These are phyloP conservation scores for Chionodraco myersi DNA, from an alignment of 2,113 vertebrate genomes.

Conservation along the genomic window DNA sequence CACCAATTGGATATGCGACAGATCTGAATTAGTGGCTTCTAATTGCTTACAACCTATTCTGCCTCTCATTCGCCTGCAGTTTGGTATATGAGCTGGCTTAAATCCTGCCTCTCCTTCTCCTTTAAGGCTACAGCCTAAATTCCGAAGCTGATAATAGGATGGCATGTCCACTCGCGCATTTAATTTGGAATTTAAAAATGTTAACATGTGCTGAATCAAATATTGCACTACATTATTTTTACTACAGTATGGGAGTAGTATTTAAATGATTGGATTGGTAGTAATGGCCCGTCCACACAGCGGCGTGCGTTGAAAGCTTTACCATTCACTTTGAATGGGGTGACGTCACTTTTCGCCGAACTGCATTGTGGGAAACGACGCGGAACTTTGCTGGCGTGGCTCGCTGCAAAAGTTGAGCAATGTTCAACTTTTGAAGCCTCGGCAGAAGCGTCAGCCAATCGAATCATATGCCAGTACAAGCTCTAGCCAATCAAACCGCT, in stretches of 20 bases:
- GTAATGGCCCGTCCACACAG: not conserved
- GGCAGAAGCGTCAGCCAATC: too few relatives aligned
- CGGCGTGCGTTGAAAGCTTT: too few relatives aligned
- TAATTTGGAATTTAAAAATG: not conserved
- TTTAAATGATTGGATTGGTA: slow-evolving; percentile 29
- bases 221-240: not conserved
- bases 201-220: slow-evolving; percentile 14
- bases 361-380: too few relatives aligned
- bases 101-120: not conserved
- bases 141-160: not conserved
- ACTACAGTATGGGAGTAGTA: not conserved
- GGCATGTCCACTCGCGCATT: not conserved
- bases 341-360: too few relatives aligned
- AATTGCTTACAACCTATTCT: not conserved
- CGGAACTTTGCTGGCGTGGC: too few relatives aligned
- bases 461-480: too few relatives aligned
- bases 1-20: slow-evolving; percentile 1
- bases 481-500: too few relatives aligned
- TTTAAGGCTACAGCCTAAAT: not conserved
- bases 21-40: not conserved
- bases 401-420: too few relatives aligned
- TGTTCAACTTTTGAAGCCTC: too few relatives aligned
- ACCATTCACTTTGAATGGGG: too few relatives aligned
- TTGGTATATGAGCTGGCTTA: not conserved
- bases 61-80: slow-evolving; percentile 1